Evolutionary conservation across 2,888 invertebrate genomes (phyloP), one percentile per base, ranked within the genome.

Genomic region (Lepidochitona cinerea): DNA sequence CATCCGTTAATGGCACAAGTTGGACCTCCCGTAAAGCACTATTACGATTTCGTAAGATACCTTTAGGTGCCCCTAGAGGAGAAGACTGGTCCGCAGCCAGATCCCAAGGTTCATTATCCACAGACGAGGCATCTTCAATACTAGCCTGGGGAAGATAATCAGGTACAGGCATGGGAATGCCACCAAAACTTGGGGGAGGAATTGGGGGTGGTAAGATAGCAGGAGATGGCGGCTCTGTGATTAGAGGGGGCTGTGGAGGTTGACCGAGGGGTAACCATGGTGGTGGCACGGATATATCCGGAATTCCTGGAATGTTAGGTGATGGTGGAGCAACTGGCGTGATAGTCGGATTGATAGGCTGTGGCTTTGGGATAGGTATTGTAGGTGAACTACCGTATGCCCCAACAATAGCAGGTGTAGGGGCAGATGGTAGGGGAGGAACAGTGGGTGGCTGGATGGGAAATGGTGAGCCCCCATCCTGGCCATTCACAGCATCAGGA

Each of bases 391-490:
- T 32, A 23, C 69, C 69, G n/a, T 69, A 49, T 6, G 52, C 69
- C n/a, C 49, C 49, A 18, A 49, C 69, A 29, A 69, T 69, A 49
- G 52, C n/a, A 32, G 49, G 37, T 9, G 65, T 1, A 0, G 69
- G 52, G n/a, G 35, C 52, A 5, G 35, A 33, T 5, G 68, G 71
- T 1, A 69, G 72, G 2, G 70, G 75, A 7, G 66, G 72, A n/a
- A 69, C 72, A 35, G 75, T 66, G 4, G 76, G 72, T 12, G 71
- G 68, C 18, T 75, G 76, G 7, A 75, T 70, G 18, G 71, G 74
- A 1, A 73, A 70, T 70, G 53, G 59, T 29, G 49, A 74, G 37
- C 33, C 71, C 68, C 12, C 23, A 14, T 29, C 59, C 29, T 59
- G 59, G 32, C 59, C 59, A n/a, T 36, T 36, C 18, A 66, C 35